A percentile compares a stretch with the other conserved stretches of the same genome.
These are phyloP conservation scores for Monarcha castaneiventris DNA, from an alignment of 2,113 vertebrate species.

Conservation along the genomic window DNA sequence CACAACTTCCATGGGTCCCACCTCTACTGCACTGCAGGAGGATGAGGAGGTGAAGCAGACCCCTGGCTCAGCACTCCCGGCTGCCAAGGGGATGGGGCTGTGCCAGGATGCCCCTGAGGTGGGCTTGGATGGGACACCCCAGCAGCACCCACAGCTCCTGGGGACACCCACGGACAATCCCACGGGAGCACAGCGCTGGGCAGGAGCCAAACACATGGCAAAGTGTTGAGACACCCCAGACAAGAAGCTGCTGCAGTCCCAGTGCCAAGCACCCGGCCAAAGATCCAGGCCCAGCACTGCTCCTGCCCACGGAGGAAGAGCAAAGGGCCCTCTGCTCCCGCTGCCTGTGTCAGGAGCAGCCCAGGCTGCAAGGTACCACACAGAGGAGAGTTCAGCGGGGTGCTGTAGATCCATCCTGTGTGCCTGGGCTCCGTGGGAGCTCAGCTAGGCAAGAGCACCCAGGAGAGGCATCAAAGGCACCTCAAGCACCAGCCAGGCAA, in stretches of 20 bases:
- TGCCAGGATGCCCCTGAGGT: neutral
- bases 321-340: neutral
- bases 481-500: neutral
- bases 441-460: neutral
- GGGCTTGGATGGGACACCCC: neutral
- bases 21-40: neutral
- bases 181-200: rapidly evolving
- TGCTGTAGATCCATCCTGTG: neutral
- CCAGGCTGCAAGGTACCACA: neutral
- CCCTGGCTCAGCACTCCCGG: neutral
- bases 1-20: neutral
- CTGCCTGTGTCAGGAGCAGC: neutral
- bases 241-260: neutral
- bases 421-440: neutral
- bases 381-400: neutral
- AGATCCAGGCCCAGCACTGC: neutral
- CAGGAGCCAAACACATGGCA: neutral
- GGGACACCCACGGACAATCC: neutral
- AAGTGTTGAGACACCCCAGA: neutral
- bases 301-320: neutral
- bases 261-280: neutral
- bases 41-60: neutral
- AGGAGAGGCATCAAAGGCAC: neutral
- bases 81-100: neutral
- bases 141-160: neutral